phyloP scores from a whole-genome alignment of 2,888 invertebrate genomes.

The Acrobasis repandana region DNA sequence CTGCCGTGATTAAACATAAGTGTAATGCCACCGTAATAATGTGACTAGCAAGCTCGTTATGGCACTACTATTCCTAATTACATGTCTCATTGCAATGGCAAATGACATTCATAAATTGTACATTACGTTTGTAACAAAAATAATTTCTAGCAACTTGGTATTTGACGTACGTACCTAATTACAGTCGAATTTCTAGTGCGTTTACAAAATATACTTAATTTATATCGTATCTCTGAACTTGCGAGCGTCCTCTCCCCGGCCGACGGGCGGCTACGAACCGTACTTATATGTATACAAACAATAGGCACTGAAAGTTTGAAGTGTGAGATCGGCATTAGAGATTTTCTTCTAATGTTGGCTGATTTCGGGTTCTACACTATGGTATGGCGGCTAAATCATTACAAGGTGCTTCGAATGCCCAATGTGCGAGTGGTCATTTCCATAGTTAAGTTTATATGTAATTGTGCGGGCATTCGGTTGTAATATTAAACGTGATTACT shows the following conservation, averaged over 20 bases:
- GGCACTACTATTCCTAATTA: slow-evolving; percentile 50
- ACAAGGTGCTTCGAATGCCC: slow-evolving; percentile 61
- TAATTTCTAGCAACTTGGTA: slow-evolving; percentile 64
- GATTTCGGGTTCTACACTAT: slow-evolving; percentile 46
- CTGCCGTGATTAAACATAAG: slow-evolving; percentile 37
- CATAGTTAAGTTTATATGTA: not conserved
- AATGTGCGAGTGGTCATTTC: slow-evolving; percentile 51
- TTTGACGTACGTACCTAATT: slow-evolving; percentile 55
- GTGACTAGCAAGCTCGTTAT: slow-evolving; percentile 62
- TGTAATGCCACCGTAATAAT: slow-evolving; percentile 39
- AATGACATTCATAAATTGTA: slow-evolving; percentile 38
- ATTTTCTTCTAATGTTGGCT: slow-evolving; percentile 38
- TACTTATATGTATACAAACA: slow-evolving; percentile 65
- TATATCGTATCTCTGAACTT: slow-evolving; percentile 76
- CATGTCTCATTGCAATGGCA: slow-evolving; percentile 43
- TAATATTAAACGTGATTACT: not conserved
- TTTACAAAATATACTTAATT: slow-evolving; percentile 67
- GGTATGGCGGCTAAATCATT: slow-evolving; percentile 61
- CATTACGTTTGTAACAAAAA: slow-evolving; percentile 60
- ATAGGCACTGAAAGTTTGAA: slow-evolving; percentile 71
- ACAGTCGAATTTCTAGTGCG: slow-evolving; percentile 60
- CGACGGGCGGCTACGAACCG: slow-evolving; percentile 44
- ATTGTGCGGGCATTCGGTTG: too few relatives aligned
- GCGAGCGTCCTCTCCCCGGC: slow-evolving; percentile 44
- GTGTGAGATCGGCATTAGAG: slow-evolving; percentile 47